phyloP scores from a whole-genome alignment of 1,140 invertebrate genomes.

The Drosophila navojoa region DNA sequence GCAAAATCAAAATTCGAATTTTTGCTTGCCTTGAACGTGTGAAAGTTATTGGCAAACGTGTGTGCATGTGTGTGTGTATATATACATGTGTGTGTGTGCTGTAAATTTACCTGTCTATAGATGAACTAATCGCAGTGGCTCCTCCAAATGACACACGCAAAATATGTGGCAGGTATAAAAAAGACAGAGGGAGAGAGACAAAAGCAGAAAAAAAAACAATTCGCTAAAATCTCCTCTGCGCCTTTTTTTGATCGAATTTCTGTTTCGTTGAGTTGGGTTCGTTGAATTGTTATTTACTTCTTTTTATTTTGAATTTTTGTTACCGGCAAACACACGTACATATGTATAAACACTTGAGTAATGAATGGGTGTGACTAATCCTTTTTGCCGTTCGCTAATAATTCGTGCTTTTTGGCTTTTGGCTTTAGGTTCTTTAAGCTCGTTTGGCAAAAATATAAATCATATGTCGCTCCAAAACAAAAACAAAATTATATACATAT shows the following conservation, averaged over 20 bases:
- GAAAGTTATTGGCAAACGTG: slow-evolving; percentile 35
- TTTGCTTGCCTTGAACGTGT: slow-evolving; percentile 26
- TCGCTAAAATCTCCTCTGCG: slow-evolving; percentile 22
- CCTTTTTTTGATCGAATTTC: slow-evolving; percentile 16
- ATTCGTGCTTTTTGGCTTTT: slow-evolving; percentile 14
- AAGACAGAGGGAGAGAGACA: background rate
- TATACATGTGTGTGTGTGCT: background rate
- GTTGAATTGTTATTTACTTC: slow-evolving; percentile 16
- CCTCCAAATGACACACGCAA: slow-evolving; percentile 28
- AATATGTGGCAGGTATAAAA: slow-evolving; percentile 3
- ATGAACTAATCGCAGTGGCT: slow-evolving; percentile 34
- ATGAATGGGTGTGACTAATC: slow-evolving; percentile 62
- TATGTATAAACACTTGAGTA: slow-evolving; percentile 42
- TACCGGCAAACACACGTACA: slow-evolving; percentile 55
- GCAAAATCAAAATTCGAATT: slow-evolving; percentile 21
- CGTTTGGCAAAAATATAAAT: slow-evolving; percentile 46
- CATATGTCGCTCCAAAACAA: slow-evolving; percentile 38
- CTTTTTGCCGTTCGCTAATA: slow-evolving; percentile 36
- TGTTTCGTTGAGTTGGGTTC: slow-evolving; percentile 37
- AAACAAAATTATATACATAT: slow-evolving; percentile 8
- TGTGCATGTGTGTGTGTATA: background rate
- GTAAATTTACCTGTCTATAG: slow-evolving; percentile 36
- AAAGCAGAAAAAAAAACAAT: slow-evolving; percentile 10
- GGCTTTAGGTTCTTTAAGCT: slow-evolving; percentile 19
- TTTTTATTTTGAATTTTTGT: slow-evolving; percentile 20